Evolutionary conservation across 2,797 vertebrate genomes (phyloP), one percentile per base, ranked within the genome.

Genomic region (Mormyrus hasselquistii): DNA sequence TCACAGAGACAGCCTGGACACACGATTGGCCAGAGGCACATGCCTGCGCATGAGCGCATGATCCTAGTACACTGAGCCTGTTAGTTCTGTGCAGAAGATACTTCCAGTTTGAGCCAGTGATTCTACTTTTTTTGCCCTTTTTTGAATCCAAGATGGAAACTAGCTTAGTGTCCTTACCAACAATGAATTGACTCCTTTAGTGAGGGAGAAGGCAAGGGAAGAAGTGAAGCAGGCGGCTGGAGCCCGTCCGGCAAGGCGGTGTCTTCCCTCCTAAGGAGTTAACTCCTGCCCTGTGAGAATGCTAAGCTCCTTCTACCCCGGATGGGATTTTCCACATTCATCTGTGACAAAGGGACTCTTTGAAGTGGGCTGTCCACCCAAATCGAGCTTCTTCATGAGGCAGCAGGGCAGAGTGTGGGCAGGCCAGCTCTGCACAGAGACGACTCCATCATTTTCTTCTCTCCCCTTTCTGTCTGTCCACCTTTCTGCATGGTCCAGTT

Each of bases 261-360:
- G n/a, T 85, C 82, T 29, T 85, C 44, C 10, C 82, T 52, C 44
- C 49, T 52, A 85, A 90, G 79, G 86, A 52, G 87, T 90, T 88
- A 84, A 84, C 25, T 87, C 55, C 69, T 79, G 53, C 5, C 49
- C 6, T 16, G 53, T 25, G 79, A 38, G 25, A 69, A 87, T 52
- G 59, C 49, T 82, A 83, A 88, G 57, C 87, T 57, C 87, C 57
- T 87, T 76, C 79, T 47, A 52, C 34, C 79, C 87, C 38, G 59
- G 87, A 88, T 65, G 59, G 89, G 89, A 90, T 90, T 90, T 87
- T 90, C 87, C 79, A 90, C 76, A 88, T 90, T 88, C 79, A 88
- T 85, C 89, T 88, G 89, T 85, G 89, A 88, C 89, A 88, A 88
- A 84, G 89, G 87, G 52, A 73, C 10, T 84, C 87, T 90, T 90